A percentile compares a stretch with the other conserved stretches of the same genome.
phyloP scores from a whole-genome alignment of 2,113 vertebrate species.

The Clarias magur region DNA sequence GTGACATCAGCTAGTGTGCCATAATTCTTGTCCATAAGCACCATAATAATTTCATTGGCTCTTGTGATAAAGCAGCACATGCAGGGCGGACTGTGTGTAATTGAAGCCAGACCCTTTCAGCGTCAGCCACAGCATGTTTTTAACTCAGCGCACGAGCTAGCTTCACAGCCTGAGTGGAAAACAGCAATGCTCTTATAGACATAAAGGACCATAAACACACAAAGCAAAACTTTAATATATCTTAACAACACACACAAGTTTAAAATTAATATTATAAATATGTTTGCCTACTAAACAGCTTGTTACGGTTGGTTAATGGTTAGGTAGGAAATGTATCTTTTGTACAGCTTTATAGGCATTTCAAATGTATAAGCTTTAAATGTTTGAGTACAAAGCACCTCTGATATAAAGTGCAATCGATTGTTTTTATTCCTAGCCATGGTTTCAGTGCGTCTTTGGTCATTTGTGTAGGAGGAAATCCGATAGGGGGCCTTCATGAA shows the following conservation, averaged over 20 bases:
- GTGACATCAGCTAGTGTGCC: constrained; percentile 58
- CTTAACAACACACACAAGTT: not conserved
- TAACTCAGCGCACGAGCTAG: not conserved
- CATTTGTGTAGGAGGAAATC: constrained; percentile 71
- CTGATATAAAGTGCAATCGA: constrained; percentile 44
- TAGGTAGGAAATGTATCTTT: not conserved
- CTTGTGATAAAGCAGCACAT: constrained; percentile 63
- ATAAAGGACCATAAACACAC: constrained; percentile 11
- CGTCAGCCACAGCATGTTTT: constrained; percentile 3
- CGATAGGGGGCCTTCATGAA: constrained; percentile 71
- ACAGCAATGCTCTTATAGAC: constrained; percentile 16
- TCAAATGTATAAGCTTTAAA: not conserved
- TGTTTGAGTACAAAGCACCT: constrained; percentile 30
- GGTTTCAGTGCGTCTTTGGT: constrained; percentile 63
- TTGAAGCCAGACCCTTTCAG: constrained; percentile 68
- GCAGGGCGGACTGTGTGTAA: constrained; percentile 67
- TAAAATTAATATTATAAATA: not conserved
- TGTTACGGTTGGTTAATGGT: not conserved
- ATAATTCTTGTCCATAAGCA: constrained; percentile 62
- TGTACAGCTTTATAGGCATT: constrained; percentile 1
- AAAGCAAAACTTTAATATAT: not conserved
- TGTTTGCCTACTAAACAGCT: not conserved
- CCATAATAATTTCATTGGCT: constrained; percentile 67
- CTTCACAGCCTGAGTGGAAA: constrained; percentile 19
- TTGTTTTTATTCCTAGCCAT: constrained; percentile 54